Evolutionary conservation across 2,113 vertebrate genomes (phyloP), one percentile per base, ranked within the genome.

Genomic region (Sceloporus tristichus): DNA sequence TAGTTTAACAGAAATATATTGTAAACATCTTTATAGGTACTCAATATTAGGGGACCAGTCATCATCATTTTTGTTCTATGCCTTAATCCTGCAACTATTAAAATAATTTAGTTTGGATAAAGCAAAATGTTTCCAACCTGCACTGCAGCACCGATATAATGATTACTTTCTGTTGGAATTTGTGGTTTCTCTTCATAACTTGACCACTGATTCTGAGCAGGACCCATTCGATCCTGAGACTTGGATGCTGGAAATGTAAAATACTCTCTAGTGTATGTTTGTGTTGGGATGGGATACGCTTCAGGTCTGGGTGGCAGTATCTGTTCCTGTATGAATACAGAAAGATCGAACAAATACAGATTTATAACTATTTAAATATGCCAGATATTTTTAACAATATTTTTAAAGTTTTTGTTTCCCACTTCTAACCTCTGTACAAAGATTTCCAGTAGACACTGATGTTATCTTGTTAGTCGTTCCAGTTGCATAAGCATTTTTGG

Each of bases 401-500:
- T 29, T n/a, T 62, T n/a, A 82, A 54, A 89, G 27, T 7, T 65
- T 92, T 87, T n/a, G 89, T 27, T 90, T 85, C 83, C 86, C 48
- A 76, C 10, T 93, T 97, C 99, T 96, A 91, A 99, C 99, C 95
- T 99, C 98, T 54, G 98, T 97, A 90, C 98, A 99, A 89, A 99
- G 98, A 95, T 99, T 99, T 83, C 99, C 99, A 2, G 99, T 99
- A 88, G 99, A 99, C 90, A 99, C 99, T 1, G 99, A 99, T 29
- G 99, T 99, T 96, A 99, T 99, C 95, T 98, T 99, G 9, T 97
- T 98, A 83, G 98, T 97, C 3, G 98, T 97, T 90, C 97, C 98
- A 90, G 98, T 97, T 16, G 97, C 93, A 70, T 98, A 98, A 2
- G 97, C 91, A 0, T 97, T 96, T 90, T 98, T 99, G 82, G 97